phyloP scores from a whole-genome alignment of 2,888 invertebrate genomes.

The Euproctis similis region DNA sequence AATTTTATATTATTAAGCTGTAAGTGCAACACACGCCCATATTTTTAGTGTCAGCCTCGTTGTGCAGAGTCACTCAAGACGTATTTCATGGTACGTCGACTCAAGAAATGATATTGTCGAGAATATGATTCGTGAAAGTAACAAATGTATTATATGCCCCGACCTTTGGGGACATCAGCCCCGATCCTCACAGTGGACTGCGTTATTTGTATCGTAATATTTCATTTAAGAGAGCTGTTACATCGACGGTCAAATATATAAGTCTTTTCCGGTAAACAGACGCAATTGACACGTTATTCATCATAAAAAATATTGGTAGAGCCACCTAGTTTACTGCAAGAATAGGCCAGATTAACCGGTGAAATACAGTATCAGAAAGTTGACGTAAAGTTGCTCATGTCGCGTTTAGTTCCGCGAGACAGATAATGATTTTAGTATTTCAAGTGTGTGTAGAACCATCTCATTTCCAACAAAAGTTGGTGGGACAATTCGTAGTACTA shows the following conservation, averaged over 20 bases:
- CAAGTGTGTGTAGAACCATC: too few species aligned
- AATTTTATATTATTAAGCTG: constrained; percentile 12
- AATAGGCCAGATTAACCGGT: too few species aligned
- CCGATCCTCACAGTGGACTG: constrained; percentile 12
- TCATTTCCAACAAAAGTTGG: too few species aligned
- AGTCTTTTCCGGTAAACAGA: constrained; percentile 15
- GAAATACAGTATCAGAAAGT: too few species aligned
- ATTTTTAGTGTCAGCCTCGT: constrained; percentile 55
- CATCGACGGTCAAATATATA: constrained; percentile 1
- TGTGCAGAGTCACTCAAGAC: constrained; percentile 72
- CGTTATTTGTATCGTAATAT: constrained; percentile 4
- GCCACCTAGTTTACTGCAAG: too few species aligned
- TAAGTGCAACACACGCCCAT: constrained; percentile 16
- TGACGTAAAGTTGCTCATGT: too few species aligned
- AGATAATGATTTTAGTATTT: too few species aligned
- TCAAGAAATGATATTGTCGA: constrained; percentile 71
- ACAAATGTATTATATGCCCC: constrained; percentile 62
- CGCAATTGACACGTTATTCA: too few species aligned
- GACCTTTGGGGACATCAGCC: constrained; percentile 17
- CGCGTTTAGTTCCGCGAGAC: too few species aligned
- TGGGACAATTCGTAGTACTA: too few species aligned
- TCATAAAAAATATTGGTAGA: too few species aligned
- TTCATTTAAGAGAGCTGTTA: constrained; percentile 5
- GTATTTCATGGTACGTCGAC: constrained; percentile 75
- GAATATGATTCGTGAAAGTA: constrained; percentile 66